phyloP scores from a whole-genome alignment of 2,888 invertebrate genomes.

The Germaria angustata region DNA sequence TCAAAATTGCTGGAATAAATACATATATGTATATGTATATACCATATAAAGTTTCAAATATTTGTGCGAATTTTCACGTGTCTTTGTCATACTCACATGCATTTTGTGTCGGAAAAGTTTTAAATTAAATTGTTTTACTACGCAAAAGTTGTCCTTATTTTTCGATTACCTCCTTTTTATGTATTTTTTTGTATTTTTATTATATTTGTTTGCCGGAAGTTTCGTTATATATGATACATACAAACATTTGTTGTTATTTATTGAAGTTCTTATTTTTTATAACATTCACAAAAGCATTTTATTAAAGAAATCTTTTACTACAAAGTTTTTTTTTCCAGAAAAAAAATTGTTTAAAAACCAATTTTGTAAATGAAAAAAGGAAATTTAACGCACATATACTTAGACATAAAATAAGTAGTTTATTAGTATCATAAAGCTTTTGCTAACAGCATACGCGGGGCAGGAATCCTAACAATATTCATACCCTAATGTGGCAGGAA shows the following conservation, averaged over 20 bases:
- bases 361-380: not conserved
- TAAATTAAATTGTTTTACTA: slow-evolving; percentile 70
- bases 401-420: too few species aligned
- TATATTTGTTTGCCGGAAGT: slow-evolving; percentile 25
- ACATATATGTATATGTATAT: not conserved
- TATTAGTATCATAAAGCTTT: too few species aligned
- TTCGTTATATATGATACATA: not conserved
- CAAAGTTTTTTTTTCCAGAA: not conserved
- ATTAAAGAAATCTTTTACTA: not conserved
- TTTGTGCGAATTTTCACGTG: slow-evolving; percentile 10
- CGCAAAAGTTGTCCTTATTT: slow-evolving; percentile 64
- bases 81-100: slow-evolving; percentile 1
- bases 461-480: too few species aligned
- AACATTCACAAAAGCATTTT: not conserved
- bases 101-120: slow-evolving; percentile 66
- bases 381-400: not conserved
- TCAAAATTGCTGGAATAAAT: not conserved
- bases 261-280: slow-evolving; percentile 7
- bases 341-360: not conserved
- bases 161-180: slow-evolving; percentile 61
- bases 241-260: not conserved
- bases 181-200: slow-evolving; percentile 25
- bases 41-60: not conserved
- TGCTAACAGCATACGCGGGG: too few species aligned
- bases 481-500: too few species aligned